Conservation (phyloP, 2,888 invertebrate genomes). For the Drosophila affinis region DNA sequence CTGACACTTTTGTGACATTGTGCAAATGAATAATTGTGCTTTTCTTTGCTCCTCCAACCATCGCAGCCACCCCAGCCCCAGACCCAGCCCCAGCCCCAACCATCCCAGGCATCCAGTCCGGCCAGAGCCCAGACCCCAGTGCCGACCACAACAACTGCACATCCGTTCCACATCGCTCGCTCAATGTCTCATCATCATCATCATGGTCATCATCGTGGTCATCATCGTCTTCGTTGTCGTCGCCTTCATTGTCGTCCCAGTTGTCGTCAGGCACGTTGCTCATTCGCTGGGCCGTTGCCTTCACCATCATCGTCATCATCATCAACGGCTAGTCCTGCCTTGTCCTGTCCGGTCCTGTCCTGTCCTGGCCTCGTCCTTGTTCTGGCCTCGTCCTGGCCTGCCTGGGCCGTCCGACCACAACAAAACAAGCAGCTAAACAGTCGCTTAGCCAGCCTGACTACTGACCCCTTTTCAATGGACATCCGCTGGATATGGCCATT, state of each 20-base stretch:
- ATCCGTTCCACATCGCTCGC: conserved; percentile 79
- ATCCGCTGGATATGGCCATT: conserved; percentile 67
- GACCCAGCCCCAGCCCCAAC: neutral
- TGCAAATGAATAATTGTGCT: conserved; percentile 83
- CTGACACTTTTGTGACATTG: conserved; percentile 81
- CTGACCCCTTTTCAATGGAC: conserved; percentile 79
- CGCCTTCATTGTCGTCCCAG: conserved; percentile 47
- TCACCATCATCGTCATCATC: conserved; percentile 16
- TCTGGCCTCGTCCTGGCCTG: conserved; percentile 16
- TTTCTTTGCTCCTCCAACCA: conserved; percentile 71
- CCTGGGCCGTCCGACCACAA: conserved; percentile 59
- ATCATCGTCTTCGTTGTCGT: conserved; percentile 48
- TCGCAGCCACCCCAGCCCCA: conserved; percentile 9
- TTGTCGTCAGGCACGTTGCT: conserved; percentile 73
- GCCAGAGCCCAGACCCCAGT: conserved; percentile 19
- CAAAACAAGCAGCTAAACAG: conserved; percentile 80
- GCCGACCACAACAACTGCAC: conserved; percentile 78
- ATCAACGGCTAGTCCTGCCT: conserved; percentile 19
- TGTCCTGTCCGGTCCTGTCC: neutral
- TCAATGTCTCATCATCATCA: conserved; percentile 64
- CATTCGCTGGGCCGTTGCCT: conserved; percentile 47
- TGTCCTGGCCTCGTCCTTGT: neutral
- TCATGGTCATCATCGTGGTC: conserved; percentile 23
- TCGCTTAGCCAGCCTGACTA: conserved; percentile 69
- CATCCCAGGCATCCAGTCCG: neutral